Conservation (phyloP, 1,140 invertebrate genomes). For the Apolygus lucorum region DNA sequence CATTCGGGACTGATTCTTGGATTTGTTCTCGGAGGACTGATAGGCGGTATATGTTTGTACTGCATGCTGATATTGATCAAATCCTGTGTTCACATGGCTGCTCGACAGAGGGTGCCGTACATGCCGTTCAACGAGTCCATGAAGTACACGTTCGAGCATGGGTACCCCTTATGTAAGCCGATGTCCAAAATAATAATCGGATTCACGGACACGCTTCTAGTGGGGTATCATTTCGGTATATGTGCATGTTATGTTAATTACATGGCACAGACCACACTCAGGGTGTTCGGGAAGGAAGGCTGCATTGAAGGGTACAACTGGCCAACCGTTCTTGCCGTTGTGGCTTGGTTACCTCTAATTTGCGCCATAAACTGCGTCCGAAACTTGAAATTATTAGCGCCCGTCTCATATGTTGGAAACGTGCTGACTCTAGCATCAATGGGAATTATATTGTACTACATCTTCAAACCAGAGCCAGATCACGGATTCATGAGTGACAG, state of each 20-base stretch:
- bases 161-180: not conserved
- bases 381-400: not conserved
- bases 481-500: not conserved
- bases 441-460: not conserved
- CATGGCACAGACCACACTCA: not conserved
- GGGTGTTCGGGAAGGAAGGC: not conserved
- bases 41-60: not conserved
- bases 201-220: not conserved
- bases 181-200: not conserved
- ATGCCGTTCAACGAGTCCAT: not conserved
- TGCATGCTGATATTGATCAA: conserved; percentile 4
- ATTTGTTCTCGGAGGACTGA: not conserved
- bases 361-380: not conserved
- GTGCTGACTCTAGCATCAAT: not conserved
- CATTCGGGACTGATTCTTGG: not conserved
- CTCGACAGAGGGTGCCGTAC: not conserved
- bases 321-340: not conserved
- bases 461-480: not conserved
- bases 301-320: not conserved
- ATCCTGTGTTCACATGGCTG: not conserved
- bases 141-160: conserved; percentile 7
- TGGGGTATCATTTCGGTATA: not conserved
- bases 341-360: not conserved
- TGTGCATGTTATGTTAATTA: not conserved
- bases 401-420: not conserved